Conservation (phyloP, 1,140 invertebrate genomes). For the Carcinoscorpius rotundicauda region DNA sequence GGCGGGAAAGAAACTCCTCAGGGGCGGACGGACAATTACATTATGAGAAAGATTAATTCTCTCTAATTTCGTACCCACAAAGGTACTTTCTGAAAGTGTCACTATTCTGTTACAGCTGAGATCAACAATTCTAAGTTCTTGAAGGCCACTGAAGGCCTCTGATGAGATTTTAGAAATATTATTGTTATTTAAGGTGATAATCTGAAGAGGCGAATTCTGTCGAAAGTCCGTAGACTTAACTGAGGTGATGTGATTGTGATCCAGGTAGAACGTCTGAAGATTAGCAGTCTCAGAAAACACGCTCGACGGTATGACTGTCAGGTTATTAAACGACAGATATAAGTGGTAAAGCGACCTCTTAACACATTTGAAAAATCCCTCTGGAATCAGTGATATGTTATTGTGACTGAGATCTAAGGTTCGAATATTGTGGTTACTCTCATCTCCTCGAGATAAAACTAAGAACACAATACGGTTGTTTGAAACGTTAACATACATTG, state of each 20-base stretch:
- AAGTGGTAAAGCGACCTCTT: slow-evolving; percentile 66
- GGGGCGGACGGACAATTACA: slow-evolving; percentile 12
- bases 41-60: slow-evolving; percentile 19
- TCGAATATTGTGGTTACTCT: slow-evolving; percentile 6
- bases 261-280: slow-evolving; percentile 30
- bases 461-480: slow-evolving; percentile 11
- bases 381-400: slow-evolving; percentile 63
- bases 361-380: slow-evolving; percentile 64
- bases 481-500: slow-evolving; percentile 13
- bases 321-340: slow-evolving; percentile 56
- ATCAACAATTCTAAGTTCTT: slow-evolving; percentile 61
- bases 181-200: slow-evolving; percentile 59
- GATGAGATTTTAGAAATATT: slow-evolving; percentile 52
- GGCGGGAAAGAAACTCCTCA: slow-evolving; percentile 4
- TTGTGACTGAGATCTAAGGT: slow-evolving; percentile 71
- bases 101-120: slow-evolving; percentile 61
- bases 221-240: slow-evolving; percentile 42
- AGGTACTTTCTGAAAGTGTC: slow-evolving; percentile 45
- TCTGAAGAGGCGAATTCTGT: slow-evolving; percentile 38
- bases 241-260: slow-evolving; percentile 52
- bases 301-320: slow-evolving; percentile 30
- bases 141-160: slow-evolving; percentile 47
- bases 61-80: slow-evolving; percentile 17
- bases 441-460: not conserved
- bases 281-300: slow-evolving; percentile 27